Evolutionary conservation across 2,797 vertebrate species (phyloP).

Genomic region (Fistularia commersonii): DNA sequence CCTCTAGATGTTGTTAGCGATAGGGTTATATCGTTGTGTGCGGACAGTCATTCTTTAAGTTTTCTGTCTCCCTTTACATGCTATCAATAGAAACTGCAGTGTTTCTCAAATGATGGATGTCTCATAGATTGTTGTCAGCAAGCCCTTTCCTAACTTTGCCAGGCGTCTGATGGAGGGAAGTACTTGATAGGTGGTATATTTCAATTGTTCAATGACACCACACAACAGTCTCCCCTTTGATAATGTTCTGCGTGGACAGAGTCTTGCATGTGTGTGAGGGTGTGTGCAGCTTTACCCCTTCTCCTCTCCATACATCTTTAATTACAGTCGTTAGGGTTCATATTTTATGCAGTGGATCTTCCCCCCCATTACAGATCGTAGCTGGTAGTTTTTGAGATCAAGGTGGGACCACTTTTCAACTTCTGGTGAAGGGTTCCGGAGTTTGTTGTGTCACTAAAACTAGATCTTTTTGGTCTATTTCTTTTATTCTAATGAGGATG

Average conservation of each 20-base stretch:
- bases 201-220: conserved; percentile 65
- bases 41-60: conserved; percentile 72
- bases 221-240: conserved; percentile 36
- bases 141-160: conserved; percentile 56
- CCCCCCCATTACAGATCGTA: too few species aligned
- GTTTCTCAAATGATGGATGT: conserved; percentile 70
- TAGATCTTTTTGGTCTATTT: too few species aligned
- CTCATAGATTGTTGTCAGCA: conserved; percentile 67
- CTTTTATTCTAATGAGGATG: too few species aligned
- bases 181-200: conserved; percentile 62
- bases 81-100: conserved; percentile 67
- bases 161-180: conserved; percentile 61
- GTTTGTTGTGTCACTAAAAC: too few species aligned
- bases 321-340: too few species aligned
- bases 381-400: too few species aligned
- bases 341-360: too few species aligned
- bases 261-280: conserved; percentile 22
- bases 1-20: conserved; percentile 77
- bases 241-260: conserved; percentile 39
- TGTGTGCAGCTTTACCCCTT: conserved; percentile 2
- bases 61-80: conserved; percentile 69
- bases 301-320: not conserved
- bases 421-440: too few species aligned
- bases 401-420: too few species aligned
- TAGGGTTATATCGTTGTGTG: conserved; percentile 55